A percentile compares a stretch with the other conserved stretches of the same genome.
phyloP scores from a whole-genome alignment of 2,888 invertebrate genomes.

The Gryllus longicercus region DNA sequence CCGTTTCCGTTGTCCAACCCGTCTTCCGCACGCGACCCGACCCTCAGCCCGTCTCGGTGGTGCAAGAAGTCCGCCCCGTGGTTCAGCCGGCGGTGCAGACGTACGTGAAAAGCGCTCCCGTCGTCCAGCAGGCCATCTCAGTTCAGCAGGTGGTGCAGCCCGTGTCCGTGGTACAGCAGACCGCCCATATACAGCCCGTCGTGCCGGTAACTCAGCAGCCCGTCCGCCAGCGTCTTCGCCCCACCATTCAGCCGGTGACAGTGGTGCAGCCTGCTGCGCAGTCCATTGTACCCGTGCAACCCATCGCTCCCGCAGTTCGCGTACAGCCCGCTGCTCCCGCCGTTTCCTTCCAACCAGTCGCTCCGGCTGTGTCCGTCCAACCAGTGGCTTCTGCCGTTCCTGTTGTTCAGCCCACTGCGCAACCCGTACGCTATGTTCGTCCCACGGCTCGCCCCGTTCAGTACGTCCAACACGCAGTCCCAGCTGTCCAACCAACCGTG shows the following conservation, averaged over 20 bases:
- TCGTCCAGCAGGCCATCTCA: not conserved
- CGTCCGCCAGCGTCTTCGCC: not conserved
- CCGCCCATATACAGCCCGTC: not conserved
- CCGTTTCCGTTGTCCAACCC: not conserved
- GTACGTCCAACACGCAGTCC: constrained; percentile 5
- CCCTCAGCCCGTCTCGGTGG: not conserved
- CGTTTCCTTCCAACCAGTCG: not conserved
- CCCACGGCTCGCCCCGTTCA: not conserved
- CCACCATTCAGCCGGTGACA: not conserved
- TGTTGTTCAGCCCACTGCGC: constrained; percentile 17
- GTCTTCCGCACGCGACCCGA: not conserved
- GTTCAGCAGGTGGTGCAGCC: not conserved
- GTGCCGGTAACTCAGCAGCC: not conserved
- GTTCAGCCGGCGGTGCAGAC: not conserved
- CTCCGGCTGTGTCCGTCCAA: not conserved
- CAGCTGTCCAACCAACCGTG: constrained; percentile 24
- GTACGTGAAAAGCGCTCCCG: not conserved
- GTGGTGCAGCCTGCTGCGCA: not conserved
- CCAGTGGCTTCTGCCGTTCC: not conserved
- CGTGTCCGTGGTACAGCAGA: not conserved
- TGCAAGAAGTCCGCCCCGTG: not conserved
- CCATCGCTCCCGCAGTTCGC: not conserved
- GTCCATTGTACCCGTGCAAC: not conserved
- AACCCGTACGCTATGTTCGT: not conserved
- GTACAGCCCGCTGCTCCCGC: not conserved